Percentiles rank a stretch among this genome's conserved stretches.
Conservation (phyloP, 2,888 invertebrate genomes). For the Teleiodes luculella region DNA sequence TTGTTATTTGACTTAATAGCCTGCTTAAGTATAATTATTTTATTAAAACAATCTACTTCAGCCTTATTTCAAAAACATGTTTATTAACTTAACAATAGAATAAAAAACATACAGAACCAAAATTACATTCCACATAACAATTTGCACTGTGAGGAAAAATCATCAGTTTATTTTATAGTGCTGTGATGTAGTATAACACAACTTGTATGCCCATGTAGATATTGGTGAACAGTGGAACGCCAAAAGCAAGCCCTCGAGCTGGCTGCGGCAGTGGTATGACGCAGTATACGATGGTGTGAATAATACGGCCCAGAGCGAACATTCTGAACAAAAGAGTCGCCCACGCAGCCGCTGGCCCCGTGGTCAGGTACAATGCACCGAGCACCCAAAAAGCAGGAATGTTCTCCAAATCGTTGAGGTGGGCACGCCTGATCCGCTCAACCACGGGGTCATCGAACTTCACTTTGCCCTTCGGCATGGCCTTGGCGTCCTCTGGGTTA, state of each 20-base stretch:
- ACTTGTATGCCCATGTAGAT: slow-evolving; percentile 60
- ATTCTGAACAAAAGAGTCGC: slow-evolving; percentile 63
- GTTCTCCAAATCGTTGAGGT: slow-evolving; percentile 86
- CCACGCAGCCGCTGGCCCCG: slow-evolving; percentile 67
- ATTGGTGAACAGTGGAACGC: slow-evolving; percentile 43
- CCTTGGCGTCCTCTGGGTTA: slow-evolving; percentile 58
- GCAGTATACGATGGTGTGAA: slow-evolving; percentile 83
- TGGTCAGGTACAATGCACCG: slow-evolving; percentile 79
- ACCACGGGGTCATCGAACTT: slow-evolving; percentile 54
- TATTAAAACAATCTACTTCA: too few relatives aligned
- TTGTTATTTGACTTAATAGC: too few relatives aligned
- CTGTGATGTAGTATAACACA: slow-evolving; percentile 41
- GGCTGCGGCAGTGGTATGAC: slow-evolving; percentile 80
- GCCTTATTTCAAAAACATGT: too few relatives aligned
- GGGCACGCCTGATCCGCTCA: slow-evolving; percentile 74
- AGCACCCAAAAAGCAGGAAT: slow-evolving; percentile 82
- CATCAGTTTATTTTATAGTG: slow-evolving; percentile 30
- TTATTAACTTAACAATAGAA: too few relatives aligned
- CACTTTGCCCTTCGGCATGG: slow-evolving; percentile 43
- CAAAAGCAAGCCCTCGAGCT: slow-evolving; percentile 52
- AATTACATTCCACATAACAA: background rate
- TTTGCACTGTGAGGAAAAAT: background rate
- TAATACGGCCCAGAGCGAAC: slow-evolving; percentile 75
- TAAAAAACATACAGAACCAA: too few relatives aligned
- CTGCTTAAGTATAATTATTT: too few relatives aligned